These are phyloP conservation scores for Tragulus kanchil DNA, from an alignment of 2,113 vertebrate genomes.

Conservation along the genomic window DNA sequence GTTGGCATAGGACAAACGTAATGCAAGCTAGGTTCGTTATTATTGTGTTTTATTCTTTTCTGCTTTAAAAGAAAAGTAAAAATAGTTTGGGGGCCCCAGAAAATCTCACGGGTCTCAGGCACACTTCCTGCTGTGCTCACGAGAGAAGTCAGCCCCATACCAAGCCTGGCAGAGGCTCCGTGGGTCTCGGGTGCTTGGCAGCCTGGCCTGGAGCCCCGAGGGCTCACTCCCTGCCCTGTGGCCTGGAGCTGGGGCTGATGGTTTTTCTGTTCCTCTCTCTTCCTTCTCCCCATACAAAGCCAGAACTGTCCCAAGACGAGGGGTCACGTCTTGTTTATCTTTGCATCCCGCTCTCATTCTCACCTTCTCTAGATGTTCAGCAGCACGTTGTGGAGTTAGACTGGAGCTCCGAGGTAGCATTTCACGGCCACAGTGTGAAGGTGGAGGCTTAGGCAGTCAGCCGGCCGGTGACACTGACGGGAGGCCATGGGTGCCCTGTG, in stretches of 20 bases:
- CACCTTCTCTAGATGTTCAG: not conserved
- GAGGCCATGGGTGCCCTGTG: not conserved
- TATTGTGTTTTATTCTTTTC: not conserved
- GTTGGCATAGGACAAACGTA: not conserved
- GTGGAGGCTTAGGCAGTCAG: not conserved
- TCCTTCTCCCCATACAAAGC: not conserved
- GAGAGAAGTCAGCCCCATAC: rapidly evolving
- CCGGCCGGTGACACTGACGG: not conserved
- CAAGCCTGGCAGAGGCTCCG: rapidly evolving
- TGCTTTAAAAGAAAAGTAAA: not conserved
- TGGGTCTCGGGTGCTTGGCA: not conserved
- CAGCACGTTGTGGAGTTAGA: not conserved
- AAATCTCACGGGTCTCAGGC: not conserved
- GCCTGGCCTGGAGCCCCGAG: not conserved
- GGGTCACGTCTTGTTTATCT: not conserved
- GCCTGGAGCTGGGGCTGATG: not conserved
- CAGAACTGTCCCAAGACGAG: not conserved
- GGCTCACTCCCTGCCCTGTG: not conserved
- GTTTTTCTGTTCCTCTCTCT: not conserved
- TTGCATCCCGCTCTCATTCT: not conserved
- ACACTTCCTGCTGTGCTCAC: no score
- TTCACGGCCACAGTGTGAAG: not conserved
- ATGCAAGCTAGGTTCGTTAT: not conserved
- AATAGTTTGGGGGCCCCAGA: not conserved
- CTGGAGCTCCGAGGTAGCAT: not conserved